These are phyloP conservation scores for Achatina immaculata DNA, from an alignment of 1,140 invertebrate species.

Conservation along the genomic window DNA sequence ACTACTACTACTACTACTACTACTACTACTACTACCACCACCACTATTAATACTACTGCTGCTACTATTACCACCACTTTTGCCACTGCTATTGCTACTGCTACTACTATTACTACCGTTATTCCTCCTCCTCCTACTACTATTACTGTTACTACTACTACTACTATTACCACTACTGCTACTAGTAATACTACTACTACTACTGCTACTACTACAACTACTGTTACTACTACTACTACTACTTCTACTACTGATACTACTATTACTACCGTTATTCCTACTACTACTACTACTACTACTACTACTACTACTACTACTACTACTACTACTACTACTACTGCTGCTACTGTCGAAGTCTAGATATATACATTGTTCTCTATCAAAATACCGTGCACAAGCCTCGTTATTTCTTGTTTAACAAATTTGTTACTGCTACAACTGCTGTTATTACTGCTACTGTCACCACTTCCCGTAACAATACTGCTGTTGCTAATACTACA, in stretches of 20 bases:
- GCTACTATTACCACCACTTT: too few species aligned
- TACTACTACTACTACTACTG: slow-evolving; percentile 23
- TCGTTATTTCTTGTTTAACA: too few species aligned
- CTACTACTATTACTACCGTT: slow-evolving; percentile 17
- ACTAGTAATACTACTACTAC: not conserved
- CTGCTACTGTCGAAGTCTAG: not conserved
- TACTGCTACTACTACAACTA: not conserved
- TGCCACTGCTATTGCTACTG: slow-evolving; percentile 18
- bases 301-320: slow-evolving; percentile 10
- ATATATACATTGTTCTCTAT: too few species aligned
- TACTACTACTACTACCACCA: slow-evolving; percentile 15
- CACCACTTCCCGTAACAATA: too few species aligned
- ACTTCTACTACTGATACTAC: slow-evolving; percentile 10
- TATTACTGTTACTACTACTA: too few species aligned
- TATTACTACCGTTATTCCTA: not conserved
- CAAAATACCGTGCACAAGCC: too few species aligned
- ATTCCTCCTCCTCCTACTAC: not conserved
- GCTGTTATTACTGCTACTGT: too few species aligned
- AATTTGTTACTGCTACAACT: too few species aligned
- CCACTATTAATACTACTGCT: too few species aligned
- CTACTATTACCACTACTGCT: too few species aligned
- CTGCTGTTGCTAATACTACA: too few species aligned
- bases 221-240: slow-evolving; percentile 9
- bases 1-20: slow-evolving; percentile 13
- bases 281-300: too few species aligned